Evolutionary conservation across 2,888 invertebrate genomes (phyloP), one percentile per base, ranked within the genome.

Genomic region (Adelognathus sp.): DNA sequence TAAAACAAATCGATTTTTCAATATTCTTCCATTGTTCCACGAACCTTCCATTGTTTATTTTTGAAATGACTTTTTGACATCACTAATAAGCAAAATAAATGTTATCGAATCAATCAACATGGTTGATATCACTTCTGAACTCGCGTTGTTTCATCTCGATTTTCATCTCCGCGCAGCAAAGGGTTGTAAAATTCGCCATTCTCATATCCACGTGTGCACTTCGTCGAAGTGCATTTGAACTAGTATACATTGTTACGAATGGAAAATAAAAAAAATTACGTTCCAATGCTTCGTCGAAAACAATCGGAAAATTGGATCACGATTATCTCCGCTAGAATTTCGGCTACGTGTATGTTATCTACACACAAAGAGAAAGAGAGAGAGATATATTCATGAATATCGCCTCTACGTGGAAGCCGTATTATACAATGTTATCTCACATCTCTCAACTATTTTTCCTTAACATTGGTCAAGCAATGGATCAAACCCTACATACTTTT

Each of bases 391-490:
- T 66, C 44, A 67, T 63, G 41, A 61, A 61, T 69, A 36, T 63
- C 29, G 16, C 36, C 64, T 73, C 52, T 69, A 66, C n/a, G 46
- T 76, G 41, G 39, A 73, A 78, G 41, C 46, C 29, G 54, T 76
- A 76, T 79, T 67, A 56, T 76, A 80, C 80, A 81, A 72, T 75
- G 14, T 54, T 29, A 67, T 58, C 46, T 50, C 50, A 21, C 14
- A n/a, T 31, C 60, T 67, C 6, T 75, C 44, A 70, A 54, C 39
- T 31, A 36, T 31, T 33, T 44, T 33, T 56, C 50, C 24, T 41
- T 39, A 72, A 74, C 80, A 79, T 86, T 86, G 86, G 86, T 87
- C 87, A 86, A 86, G 86, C 84, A 63, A 58, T 83, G 63, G 41
- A 76, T 82, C 80, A 78, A 81, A 82, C 33, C 71, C 72, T 73